Conservation (phyloP, 1,140 invertebrate species). For the Heliconius eleuchia region DNA sequence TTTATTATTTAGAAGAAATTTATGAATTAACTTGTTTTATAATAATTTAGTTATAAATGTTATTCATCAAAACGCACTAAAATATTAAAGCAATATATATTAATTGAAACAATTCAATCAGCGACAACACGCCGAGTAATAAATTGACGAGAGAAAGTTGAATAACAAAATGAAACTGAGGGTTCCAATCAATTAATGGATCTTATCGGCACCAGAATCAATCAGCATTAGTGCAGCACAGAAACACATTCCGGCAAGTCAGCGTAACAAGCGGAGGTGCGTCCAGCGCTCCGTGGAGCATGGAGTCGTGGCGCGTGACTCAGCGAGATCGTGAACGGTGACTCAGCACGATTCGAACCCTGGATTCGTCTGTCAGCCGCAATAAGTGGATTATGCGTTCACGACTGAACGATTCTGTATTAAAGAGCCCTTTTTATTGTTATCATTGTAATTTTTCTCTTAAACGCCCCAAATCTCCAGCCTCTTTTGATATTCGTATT, state of each 20-base stretch:
- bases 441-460: slow-evolving; percentile 42
- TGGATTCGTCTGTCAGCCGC: slow-evolving; percentile 63
- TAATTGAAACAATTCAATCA: slow-evolving; percentile 8
- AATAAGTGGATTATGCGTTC: slow-evolving; percentile 74
- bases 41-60: not conserved
- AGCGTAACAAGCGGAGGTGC: slow-evolving; percentile 65
- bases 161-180: slow-evolving; percentile 28
- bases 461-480: slow-evolving; percentile 1
- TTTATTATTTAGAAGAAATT: not conserved
- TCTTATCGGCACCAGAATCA: slow-evolving; percentile 55
- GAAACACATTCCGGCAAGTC: slow-evolving; percentile 58
- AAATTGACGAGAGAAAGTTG: slow-evolving; percentile 28
- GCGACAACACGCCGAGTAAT: slow-evolving; percentile 14
- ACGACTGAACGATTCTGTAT: slow-evolving; percentile 66
- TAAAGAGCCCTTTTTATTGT: slow-evolving; percentile 55
- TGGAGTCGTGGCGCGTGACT: slow-evolving; percentile 56
- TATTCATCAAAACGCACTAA: not conserved
- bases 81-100: not conserved
- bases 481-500: not conserved
- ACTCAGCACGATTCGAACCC: slow-evolving; percentile 56
- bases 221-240: slow-evolving; percentile 65
- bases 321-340: slow-evolving; percentile 49
- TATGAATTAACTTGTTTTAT: not conserved
- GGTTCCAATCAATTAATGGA: slow-evolving; percentile 38
- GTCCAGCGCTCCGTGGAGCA: slow-evolving; percentile 48